Evolutionary conservation across 2,797 vertebrate genomes (phyloP).

Genomic region (Acanthornis magna): DNA sequence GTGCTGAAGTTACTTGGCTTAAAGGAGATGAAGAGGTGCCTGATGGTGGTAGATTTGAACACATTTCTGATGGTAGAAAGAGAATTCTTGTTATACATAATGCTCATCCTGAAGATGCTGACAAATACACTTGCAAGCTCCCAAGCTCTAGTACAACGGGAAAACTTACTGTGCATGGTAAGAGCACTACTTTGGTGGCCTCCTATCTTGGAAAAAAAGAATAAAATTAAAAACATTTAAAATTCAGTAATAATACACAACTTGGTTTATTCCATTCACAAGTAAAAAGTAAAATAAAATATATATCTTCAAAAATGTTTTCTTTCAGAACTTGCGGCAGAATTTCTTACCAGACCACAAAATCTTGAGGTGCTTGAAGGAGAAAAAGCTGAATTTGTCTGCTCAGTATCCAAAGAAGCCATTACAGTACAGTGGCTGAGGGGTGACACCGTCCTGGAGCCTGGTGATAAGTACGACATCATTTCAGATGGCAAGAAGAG

Average conservation of each 20-base stretch:
- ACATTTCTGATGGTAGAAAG: slow-evolving; percentile 87
- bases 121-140: slow-evolving; percentile 89
- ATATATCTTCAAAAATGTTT: background rate
- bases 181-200: background rate
- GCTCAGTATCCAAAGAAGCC: slow-evolving; percentile 92
- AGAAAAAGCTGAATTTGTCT: slow-evolving; percentile 91
- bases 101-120: slow-evolving; percentile 84
- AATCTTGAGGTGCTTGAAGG: slow-evolving; percentile 90
- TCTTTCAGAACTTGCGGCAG: slow-evolving; percentile 91
- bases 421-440: slow-evolving; percentile 89
- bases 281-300: background rate
- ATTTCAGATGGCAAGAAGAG: slow-evolving; percentile 90
- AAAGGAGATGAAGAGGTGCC: slow-evolving; percentile 90
- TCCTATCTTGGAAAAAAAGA: background rate
- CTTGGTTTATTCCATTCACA: background rate
- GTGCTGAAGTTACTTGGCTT: slow-evolving; percentile 91
- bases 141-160: slow-evolving; percentile 84
- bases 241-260: background rate
- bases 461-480: slow-evolving; percentile 88
- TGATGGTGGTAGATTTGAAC: slow-evolving; percentile 91
- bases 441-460: slow-evolving; percentile 79
- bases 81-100: slow-evolving; percentile 90
- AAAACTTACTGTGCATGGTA: slow-evolving; percentile 91
- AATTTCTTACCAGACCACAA: slow-evolving; percentile 91
- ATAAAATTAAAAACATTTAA: background rate